Conservation (phyloP, 2,888 invertebrate species). For the Halictus ligatus region DNA sequence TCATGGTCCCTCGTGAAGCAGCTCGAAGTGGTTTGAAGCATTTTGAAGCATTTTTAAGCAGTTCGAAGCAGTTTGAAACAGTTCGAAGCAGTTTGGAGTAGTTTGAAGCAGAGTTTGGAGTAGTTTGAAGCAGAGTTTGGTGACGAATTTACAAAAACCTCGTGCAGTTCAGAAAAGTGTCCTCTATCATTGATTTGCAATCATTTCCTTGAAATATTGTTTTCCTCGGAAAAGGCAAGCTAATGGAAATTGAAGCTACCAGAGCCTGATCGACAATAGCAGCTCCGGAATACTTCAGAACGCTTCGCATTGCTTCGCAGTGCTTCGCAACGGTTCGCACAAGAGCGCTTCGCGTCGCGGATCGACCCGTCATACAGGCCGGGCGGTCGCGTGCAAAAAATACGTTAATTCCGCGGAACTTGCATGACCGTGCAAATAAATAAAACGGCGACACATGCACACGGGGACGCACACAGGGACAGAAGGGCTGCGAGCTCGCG, state of each 20-base stretch:
- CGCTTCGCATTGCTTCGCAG: neutral
- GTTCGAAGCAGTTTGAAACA: too few species aligned
- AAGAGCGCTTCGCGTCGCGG: slow-evolving; percentile 53
- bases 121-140: too few species aligned
- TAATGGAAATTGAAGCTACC: neutral
- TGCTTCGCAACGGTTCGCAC: neutral
- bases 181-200: too few species aligned
- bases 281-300: neutral
- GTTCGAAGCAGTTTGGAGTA: too few species aligned
- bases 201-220: too few species aligned
- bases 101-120: too few species aligned
- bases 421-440: slow-evolving; percentile 83
- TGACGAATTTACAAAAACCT: too few species aligned
- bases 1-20: too few species aligned
- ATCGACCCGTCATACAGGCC: slow-evolving; percentile 76
- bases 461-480: slow-evolving; percentile 64
- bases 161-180: too few species aligned
- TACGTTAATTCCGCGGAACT: slow-evolving; percentile 81
- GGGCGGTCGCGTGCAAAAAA: slow-evolving; percentile 81
- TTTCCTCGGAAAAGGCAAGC: too few species aligned
- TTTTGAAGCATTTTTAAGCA: too few species aligned
- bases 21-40: too few species aligned
- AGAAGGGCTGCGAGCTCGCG: slow-evolving; percentile 14
- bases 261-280: neutral
- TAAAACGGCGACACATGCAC: slow-evolving; percentile 76